Conservation (phyloP, 2,113 vertebrate species). For the Pitta sordida region DNA sequence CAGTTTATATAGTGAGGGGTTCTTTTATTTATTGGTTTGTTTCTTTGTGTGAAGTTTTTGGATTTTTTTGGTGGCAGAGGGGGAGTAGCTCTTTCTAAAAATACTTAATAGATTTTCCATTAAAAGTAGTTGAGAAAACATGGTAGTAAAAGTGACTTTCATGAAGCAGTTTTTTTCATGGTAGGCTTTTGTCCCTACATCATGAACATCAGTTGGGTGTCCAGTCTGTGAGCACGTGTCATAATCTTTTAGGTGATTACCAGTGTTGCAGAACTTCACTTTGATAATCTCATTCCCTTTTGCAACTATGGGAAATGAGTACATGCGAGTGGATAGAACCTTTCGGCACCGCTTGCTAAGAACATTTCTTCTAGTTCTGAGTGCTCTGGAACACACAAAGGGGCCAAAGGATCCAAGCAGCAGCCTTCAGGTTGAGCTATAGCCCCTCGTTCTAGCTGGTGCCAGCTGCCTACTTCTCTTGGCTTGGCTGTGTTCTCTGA, state of each 20-base stretch:
- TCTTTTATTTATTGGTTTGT: background rate
- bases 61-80: rapidly evolving
- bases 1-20: background rate
- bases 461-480: background rate
- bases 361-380: background rate
- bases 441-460: rapidly evolving
- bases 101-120: background rate
- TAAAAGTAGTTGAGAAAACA: background rate
- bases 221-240: rapidly evolving
- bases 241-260: rapidly evolving
- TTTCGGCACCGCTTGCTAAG: background rate
- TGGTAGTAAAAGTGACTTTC: background rate
- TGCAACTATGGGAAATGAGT: background rate
- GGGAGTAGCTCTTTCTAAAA: background rate
- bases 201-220: background rate
- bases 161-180: background rate
- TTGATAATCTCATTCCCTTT: background rate
- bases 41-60: background rate
- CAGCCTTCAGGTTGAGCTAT: background rate
- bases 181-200: background rate
- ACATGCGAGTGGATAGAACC: rapidly evolving
- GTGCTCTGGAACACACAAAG: background rate
- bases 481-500: background rate
- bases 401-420: background rate
- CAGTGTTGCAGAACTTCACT: background rate